Percentiles rank a stretch among this genome's conserved stretches.
Evolutionary conservation across 2,113 vertebrate genomes (phyloP).

Genomic region (Orientallactaga bullata): DNA sequence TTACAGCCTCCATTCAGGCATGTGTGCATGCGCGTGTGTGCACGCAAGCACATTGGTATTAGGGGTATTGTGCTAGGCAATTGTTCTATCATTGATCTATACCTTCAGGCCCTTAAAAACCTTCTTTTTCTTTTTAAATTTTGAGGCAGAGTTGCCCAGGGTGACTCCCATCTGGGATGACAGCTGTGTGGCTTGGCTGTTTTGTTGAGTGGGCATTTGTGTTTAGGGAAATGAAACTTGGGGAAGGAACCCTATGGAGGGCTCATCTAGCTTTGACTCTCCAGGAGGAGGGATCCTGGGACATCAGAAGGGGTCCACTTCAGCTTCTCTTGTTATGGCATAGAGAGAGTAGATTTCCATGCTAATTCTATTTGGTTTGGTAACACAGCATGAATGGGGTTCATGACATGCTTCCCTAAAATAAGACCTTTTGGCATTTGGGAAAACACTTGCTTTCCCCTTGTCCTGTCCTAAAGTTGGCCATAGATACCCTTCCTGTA

Average conservation of each 20-base stretch:
- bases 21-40: not conserved
- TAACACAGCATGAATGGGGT: not conserved
- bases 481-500: not conserved
- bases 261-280: not conserved
- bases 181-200: not conserved
- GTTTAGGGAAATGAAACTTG: not conserved
- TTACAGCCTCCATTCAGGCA: not conserved
- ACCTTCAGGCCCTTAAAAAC: not conserved
- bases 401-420: not conserved
- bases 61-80: not conserved
- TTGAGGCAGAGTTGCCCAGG: not conserved
- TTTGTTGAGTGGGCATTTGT: not conserved
- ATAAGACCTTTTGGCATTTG: not conserved
- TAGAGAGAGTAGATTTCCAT: not conserved
- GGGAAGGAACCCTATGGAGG: not conserved
- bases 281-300: not conserved
- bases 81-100: not conserved
- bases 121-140: too few relatives aligned
- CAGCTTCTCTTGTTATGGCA: not conserved
- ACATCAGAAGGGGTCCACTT: too few relatives aligned
- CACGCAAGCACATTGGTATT: too few relatives aligned
- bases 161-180: not conserved
- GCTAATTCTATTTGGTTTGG: not conserved
- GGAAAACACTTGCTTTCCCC: not conserved
- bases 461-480: not conserved